Percentiles rank a stretch among this genome's conserved stretches.
phyloP scores from a whole-genome alignment of 2,113 vertebrate genomes.

The Charina bottae region DNA sequence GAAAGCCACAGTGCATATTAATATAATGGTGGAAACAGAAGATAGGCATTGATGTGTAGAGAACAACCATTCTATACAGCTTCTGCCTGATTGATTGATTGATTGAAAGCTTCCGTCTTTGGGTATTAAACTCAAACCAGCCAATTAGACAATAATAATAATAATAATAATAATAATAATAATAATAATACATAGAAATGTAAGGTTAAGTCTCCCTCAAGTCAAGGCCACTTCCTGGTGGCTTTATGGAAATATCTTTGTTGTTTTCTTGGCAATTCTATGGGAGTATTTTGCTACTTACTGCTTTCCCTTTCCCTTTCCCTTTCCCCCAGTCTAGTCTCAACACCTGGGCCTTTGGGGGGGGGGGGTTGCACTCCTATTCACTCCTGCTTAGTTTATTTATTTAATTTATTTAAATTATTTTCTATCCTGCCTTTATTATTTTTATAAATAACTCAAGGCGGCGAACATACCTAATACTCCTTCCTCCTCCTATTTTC shows the following conservation, averaged over 20 bases:
- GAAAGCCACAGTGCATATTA: background rate
- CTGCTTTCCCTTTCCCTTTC: background rate
- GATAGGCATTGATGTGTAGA: background rate
- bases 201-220: background rate
- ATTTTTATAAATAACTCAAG: too few relatives aligned
- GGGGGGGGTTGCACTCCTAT: too few relatives aligned
- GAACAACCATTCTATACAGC: background rate
- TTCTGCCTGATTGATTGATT: background rate
- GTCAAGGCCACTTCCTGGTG: background rate
- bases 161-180: background rate
- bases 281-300: background rate
- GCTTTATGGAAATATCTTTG: background rate
- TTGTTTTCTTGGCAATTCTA: background rate
- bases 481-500: too few relatives aligned
- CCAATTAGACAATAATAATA: background rate
- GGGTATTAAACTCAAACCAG: background rate
- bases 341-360: too few relatives aligned
- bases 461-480: too few relatives aligned
- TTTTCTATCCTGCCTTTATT: too few relatives aligned
- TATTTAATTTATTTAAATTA: too few relatives aligned
- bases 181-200: background rate
- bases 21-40: background rate
- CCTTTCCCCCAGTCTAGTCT: background rate
- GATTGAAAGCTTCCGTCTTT: background rate
- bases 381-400: too few relatives aligned